Evolutionary conservation across 1,140 invertebrate genomes (phyloP).

Genomic region (Drosophila persimilis): DNA sequence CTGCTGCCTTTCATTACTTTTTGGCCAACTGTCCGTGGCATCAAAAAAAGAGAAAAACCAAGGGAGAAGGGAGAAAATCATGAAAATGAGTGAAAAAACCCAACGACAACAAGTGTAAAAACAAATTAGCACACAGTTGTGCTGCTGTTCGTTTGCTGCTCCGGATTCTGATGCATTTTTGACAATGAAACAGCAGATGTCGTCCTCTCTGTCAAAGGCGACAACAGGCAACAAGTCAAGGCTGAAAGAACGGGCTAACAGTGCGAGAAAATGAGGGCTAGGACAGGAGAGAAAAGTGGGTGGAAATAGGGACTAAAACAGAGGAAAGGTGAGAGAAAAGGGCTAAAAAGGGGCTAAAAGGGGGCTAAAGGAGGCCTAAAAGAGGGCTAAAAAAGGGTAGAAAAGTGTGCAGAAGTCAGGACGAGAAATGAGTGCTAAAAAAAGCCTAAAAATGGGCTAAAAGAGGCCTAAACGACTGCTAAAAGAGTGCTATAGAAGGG

Average conservation of each 20-base stretch:
- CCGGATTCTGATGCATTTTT: slow-evolving; percentile 64
- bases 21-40: slow-evolving; percentile 68
- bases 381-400: too few species aligned
- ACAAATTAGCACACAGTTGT: slow-evolving; percentile 66
- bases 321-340: not conserved
- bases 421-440: not conserved
- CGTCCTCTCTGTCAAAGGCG: slow-evolving; percentile 39
- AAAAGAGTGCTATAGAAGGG: too few species aligned
- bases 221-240: slow-evolving; percentile 46
- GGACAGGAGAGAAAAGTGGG: too few species aligned
- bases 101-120: slow-evolving; percentile 55
- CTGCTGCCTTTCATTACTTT: slow-evolving; percentile 49
- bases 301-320: not conserved
- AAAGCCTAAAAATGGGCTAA: not conserved
- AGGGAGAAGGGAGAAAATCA: slow-evolving; percentile 5
- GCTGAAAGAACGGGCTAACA: slow-evolving; percentile 9
- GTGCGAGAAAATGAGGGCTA: not conserved
- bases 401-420: too few species aligned
- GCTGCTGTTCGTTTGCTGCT: slow-evolving; percentile 5
- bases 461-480: not conserved
- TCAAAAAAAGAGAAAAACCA: slow-evolving; percentile 32
- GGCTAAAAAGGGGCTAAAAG: too few species aligned
- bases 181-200: slow-evolving; percentile 70
- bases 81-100: too few species aligned
- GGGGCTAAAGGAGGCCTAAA: too few species aligned